A percentile compares a stretch with the other conserved stretches of the same genome.
Evolutionary conservation across 2,888 invertebrate species (phyloP).

Genomic region (Amorpha juglandis): DNA sequence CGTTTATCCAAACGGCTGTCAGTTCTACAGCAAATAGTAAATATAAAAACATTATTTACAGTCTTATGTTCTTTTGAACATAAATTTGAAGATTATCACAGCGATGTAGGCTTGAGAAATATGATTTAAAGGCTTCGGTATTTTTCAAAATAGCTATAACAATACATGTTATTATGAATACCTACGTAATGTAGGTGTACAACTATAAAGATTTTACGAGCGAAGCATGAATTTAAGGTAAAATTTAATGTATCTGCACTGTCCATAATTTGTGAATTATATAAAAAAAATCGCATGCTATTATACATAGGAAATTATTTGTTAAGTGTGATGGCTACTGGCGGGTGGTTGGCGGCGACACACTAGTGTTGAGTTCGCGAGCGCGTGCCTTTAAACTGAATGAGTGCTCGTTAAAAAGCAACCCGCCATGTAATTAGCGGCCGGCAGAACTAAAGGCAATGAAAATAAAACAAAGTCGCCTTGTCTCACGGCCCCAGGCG

Average conservation of each 20-base stretch:
- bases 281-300: slow-evolving; percentile 21
- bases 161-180: not conserved
- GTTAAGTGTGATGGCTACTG: slow-evolving; percentile 48
- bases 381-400: slow-evolving; percentile 70
- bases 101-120: slow-evolving; percentile 1
- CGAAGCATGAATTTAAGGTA: not conserved
- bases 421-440: slow-evolving; percentile 74
- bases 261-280: not conserved
- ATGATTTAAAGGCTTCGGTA: slow-evolving; percentile 13
- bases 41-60: slow-evolving; percentile 20
- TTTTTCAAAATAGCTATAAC: not conserved
- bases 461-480: slow-evolving; percentile 67
- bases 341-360: slow-evolving; percentile 40
- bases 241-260: not conserved
- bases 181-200: not conserved
- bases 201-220: slow-evolving; percentile 4
- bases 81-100: slow-evolving; percentile 19
- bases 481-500: slow-evolving; percentile 69
- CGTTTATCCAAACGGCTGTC: slow-evolving; percentile 22
- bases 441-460: slow-evolving; percentile 59
- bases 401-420: slow-evolving; percentile 76
- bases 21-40: slow-evolving; percentile 16
- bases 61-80: slow-evolving; percentile 19
- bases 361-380: slow-evolving; percentile 41
- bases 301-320: slow-evolving; percentile 39